phyloP scores from a whole-genome alignment of 2,888 invertebrate genomes.

The Callyntrura sp. region DNA sequence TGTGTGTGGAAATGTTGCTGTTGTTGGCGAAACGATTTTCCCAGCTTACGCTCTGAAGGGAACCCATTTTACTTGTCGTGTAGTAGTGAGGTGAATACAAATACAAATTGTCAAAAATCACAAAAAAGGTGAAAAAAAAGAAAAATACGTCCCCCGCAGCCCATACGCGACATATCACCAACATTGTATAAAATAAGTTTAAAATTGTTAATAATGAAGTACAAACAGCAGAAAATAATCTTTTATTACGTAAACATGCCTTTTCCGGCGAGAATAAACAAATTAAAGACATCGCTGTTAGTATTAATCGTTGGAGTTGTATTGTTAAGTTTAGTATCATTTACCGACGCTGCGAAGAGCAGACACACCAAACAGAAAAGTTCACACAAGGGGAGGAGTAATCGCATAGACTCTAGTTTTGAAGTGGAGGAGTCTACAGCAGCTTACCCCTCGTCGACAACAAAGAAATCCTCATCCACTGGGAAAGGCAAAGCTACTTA shows the following conservation, averaged over 20 bases:
- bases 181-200: neutral
- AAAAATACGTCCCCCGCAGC: neutral
- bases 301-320: slow-evolving; percentile 60
- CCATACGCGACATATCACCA: too few relatives aligned
- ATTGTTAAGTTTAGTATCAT: slow-evolving; percentile 67
- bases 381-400: slow-evolving; percentile 60
- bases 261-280: slow-evolving; percentile 26
- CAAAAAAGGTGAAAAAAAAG: too few relatives aligned
- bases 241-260: slow-evolving; percentile 23
- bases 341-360: slow-evolving; percentile 68
- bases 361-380: slow-evolving; percentile 70
- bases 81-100: slow-evolving; percentile 69
- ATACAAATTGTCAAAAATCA: slow-evolving; percentile 12
- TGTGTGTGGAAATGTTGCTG: slow-evolving; percentile 66
- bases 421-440: slow-evolving; percentile 58
- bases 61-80: slow-evolving; percentile 11
- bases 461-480: slow-evolving; percentile 45
- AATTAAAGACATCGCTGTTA: slow-evolving; percentile 40
- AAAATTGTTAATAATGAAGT: slow-evolving; percentile 37
- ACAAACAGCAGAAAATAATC: slow-evolving; percentile 16
- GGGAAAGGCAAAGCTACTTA: slow-evolving; percentile 74
- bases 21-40: slow-evolving; percentile 55
- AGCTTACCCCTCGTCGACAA: slow-evolving; percentile 48
- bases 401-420: slow-evolving; percentile 68
- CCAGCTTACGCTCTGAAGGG: slow-evolving; percentile 53